Evolutionary conservation across 2,888 invertebrate species (phyloP).

Genomic region (Pyrrhia umbra): DNA sequence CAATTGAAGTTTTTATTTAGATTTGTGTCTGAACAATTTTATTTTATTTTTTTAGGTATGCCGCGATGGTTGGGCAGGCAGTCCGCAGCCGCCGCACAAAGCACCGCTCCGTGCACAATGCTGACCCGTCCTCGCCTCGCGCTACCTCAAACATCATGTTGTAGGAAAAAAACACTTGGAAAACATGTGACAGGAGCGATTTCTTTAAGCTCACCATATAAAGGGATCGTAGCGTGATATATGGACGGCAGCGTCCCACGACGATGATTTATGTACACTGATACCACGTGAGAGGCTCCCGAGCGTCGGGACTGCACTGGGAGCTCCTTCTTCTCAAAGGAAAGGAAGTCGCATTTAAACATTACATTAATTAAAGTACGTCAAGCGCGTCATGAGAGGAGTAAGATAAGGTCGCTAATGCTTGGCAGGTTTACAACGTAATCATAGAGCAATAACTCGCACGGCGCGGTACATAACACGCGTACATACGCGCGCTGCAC

Average conservation of each 20-base stretch:
- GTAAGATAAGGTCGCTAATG: conserved; percentile 1
- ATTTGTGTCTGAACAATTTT: neutral
- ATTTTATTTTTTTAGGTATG: too few relatives aligned
- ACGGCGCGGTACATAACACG: neutral
- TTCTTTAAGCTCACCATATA: conserved; percentile 70
- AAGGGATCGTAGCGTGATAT: conserved; percentile 71
- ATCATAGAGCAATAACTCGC: conserved; percentile 21
- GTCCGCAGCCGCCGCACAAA: conserved; percentile 58
- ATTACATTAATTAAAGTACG: too few relatives aligned
- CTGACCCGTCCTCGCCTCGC: conserved; percentile 68
- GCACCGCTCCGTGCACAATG: conserved; percentile 67
- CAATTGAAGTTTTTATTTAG: neutral
- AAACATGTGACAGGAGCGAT: conserved; percentile 71
- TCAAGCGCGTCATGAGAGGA: neutral
- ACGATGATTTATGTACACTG: conserved; percentile 59
- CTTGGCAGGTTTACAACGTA: conserved; percentile 6
- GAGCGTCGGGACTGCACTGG: conserved; percentile 18
- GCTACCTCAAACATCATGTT: conserved; percentile 56
- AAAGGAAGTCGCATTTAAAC: too few relatives aligned
- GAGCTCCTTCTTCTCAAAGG: too few relatives aligned
- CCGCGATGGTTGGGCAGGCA: conserved; percentile 1
- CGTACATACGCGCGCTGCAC: neutral
- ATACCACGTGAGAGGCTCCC: conserved; percentile 25
- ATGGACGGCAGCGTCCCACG: conserved; percentile 59
- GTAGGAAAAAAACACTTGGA: conserved; percentile 62